These are phyloP conservation scores for Epizoanthus fatuus DNA, from an alignment of 92 coral and sea anemone species.

Conservation along the genomic window DNA sequence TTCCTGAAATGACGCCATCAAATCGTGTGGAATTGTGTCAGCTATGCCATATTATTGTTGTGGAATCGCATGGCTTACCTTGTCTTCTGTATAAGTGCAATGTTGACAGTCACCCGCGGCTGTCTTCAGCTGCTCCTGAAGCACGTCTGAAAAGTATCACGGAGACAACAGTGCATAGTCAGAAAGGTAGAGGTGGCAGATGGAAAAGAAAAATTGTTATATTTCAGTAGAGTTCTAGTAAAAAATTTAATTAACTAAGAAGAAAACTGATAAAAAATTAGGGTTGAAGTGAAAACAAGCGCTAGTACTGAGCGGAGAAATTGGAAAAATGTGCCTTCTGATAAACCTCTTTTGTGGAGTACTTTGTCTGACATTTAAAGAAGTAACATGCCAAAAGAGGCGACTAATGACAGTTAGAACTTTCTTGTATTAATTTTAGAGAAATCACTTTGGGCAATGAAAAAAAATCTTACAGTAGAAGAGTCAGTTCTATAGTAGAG, in stretches of 20 bases:
- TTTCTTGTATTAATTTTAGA: too few relatives aligned
- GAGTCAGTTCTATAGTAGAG: too few relatives aligned
- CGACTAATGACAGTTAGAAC: too few relatives aligned
- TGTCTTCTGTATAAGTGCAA: constrained; percentile 6
- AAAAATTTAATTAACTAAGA: not conserved
- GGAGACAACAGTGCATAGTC: not conserved
- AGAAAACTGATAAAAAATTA: not conserved
- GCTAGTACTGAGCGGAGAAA: not conserved
- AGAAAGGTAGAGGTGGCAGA: too few relatives aligned
- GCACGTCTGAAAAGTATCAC: constrained; percentile 6
- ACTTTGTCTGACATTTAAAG: not conserved
- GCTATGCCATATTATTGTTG: not conserved
- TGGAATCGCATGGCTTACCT: not conserved
- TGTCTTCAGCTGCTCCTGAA: not conserved
- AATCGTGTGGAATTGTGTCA: too few relatives aligned
- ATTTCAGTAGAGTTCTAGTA: not conserved
- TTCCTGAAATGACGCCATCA: too few relatives aligned
- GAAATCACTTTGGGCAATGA: too few relatives aligned
- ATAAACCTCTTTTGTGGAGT: too few relatives aligned
- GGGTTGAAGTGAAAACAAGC: not conserved
- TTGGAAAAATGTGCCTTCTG: not conserved
- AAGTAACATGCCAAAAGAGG: too few relatives aligned
- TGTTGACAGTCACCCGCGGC: not conserved
- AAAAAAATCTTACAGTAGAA: too few relatives aligned
- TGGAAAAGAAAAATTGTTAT: too few relatives aligned